phyloP scores from a whole-genome alignment of 2,113 vertebrate genomes.

The Oreochromis tanganicae region DNA sequence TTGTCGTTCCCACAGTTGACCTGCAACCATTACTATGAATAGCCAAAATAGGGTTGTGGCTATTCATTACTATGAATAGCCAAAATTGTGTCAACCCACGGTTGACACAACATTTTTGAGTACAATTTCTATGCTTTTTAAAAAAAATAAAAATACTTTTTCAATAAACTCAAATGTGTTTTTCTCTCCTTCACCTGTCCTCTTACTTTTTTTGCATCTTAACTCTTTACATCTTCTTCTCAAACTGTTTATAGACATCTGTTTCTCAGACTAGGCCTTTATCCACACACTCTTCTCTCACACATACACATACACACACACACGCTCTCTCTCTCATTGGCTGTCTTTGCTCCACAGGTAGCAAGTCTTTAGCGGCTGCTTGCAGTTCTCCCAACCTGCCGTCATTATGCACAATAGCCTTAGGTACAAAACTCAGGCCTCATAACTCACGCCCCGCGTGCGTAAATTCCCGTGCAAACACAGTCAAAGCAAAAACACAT shows the following conservation, averaged over 20 bases:
- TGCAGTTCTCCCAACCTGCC: conserved; percentile 70
- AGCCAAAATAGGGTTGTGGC: neutral
- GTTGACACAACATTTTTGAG: neutral
- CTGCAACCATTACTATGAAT: neutral
- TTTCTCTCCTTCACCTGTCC: conserved; percentile 9
- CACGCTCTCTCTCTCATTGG: conserved; percentile 26
- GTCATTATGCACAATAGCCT: conserved; percentile 81
- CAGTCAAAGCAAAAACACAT: conserved; percentile 90
- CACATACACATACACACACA: neutral
- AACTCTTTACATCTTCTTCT: neutral
- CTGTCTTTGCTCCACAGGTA: conserved; percentile 75
- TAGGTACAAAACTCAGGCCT: conserved; percentile 84
- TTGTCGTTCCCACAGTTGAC: neutral
- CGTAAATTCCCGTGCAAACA: conserved; percentile 85
- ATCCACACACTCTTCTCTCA: neutral
- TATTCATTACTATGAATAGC: neutral
- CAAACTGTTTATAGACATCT: conserved; percentile 9
- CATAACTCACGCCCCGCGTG: conserved; percentile 83
- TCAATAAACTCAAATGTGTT: neutral
- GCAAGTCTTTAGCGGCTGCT: conserved; percentile 70
- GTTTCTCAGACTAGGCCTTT: conserved; percentile 4
- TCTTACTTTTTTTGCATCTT: neutral
- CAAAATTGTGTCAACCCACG: neutral
- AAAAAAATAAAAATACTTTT: neutral
- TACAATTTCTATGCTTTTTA: neutral